Percentiles rank a stretch among this genome's conserved stretches.
Evolutionary conservation across 1,140 invertebrate genomes (phyloP).

Genomic region (Ridgeia piscesae): DNA sequence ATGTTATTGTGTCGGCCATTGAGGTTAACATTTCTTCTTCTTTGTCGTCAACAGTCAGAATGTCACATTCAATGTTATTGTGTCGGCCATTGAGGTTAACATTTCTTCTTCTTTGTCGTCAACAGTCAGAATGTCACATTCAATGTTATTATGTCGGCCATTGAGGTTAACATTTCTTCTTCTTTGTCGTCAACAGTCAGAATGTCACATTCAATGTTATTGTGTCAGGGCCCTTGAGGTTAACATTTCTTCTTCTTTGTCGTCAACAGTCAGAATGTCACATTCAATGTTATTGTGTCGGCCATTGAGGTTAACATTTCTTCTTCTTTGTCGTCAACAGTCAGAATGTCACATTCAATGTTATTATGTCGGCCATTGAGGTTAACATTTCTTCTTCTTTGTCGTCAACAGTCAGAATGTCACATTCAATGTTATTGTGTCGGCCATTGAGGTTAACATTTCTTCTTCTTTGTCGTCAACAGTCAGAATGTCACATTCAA

Average conservation of each 20-base stretch:
- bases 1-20: not conserved
- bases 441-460: not conserved
- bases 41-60: not conserved
- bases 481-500: not conserved
- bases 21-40: not conserved
- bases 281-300: not conserved
- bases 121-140: not conserved
- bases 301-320: not conserved
- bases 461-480: not conserved
- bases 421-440: not conserved
- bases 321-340: not conserved
- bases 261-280: not conserved
- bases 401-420: not conserved
- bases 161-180: not conserved
- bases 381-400: not conserved
- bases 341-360: not conserved
- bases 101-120: not conserved
- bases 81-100: not conserved
- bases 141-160: not conserved
- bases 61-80: not conserved
- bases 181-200: not conserved
- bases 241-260: not conserved
- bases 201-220: not conserved
- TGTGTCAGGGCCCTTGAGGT: not conserved
- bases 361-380: not conserved